Evolutionary conservation across 2,113 vertebrate genomes (phyloP).

Genomic region (Nothocercus nigrocapillus): DNA sequence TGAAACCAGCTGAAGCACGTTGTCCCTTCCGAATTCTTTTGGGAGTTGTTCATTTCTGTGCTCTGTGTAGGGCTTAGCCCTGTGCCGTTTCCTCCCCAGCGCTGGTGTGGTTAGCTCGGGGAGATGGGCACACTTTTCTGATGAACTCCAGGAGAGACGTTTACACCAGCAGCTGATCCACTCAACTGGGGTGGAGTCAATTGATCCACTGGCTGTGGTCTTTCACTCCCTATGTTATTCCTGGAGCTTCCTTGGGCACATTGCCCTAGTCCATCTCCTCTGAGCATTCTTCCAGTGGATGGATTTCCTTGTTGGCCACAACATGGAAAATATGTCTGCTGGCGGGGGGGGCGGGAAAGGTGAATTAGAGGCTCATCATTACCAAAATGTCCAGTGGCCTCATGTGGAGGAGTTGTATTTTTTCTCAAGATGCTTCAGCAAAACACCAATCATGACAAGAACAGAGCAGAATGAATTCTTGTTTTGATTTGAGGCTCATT

Average conservation of each 20-base stretch:
- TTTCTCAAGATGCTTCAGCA: slow-evolving; percentile 26
- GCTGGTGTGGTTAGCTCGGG: neutral
- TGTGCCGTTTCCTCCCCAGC: neutral
- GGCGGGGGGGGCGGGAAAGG: neutral
- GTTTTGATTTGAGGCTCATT: slow-evolving; percentile 63
- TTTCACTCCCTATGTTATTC: neutral
- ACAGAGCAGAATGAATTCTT: slow-evolving; percentile 42
- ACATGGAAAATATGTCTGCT: neutral
- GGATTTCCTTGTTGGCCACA: neutral
- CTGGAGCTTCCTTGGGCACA: neutral
- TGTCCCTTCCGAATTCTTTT: neutral
- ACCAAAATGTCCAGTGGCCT: neutral
- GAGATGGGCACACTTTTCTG: neutral
- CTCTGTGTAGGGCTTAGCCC: neutral
- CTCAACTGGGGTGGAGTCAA: too few relatives aligned
- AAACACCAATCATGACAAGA: slow-evolving; percentile 27
- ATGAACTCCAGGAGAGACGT: neutral
- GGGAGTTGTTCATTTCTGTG: neutral
- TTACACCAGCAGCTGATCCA: neutral
- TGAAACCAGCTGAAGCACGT: neutral
- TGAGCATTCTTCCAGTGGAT: neutral
- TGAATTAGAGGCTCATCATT: neutral
- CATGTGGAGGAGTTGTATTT: slow-evolving; percentile 10
- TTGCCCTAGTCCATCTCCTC: neutral
- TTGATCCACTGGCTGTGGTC: neutral